phyloP scores from a whole-genome alignment of 2,888 invertebrate species.

The Parnassius apollo region DNA sequence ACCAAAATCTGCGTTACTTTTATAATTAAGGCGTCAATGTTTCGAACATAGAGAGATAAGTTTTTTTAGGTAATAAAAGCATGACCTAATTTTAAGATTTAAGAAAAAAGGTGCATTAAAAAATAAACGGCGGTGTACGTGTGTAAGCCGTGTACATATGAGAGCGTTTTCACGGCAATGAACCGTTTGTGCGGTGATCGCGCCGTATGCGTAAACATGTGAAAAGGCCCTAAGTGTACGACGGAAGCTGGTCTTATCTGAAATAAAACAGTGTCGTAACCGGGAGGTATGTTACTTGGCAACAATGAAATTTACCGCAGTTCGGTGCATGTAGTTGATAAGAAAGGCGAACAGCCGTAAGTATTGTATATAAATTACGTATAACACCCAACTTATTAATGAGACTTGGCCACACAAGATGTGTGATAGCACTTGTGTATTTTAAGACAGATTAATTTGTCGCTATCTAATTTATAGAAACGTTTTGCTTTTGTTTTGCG shows the following conservation, averaged over 20 bases:
- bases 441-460: conserved; percentile 4
- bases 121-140: too few species aligned
- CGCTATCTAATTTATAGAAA: background rate
- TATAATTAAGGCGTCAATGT: too few species aligned
- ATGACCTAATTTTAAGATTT: too few species aligned
- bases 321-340: conserved; percentile 18
- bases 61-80: too few species aligned
- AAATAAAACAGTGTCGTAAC: conserved; percentile 39
- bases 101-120: too few species aligned
- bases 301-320: conserved; percentile 24
- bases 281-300: conserved; percentile 16
- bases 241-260: conserved; percentile 53
- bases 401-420: conserved; percentile 24
- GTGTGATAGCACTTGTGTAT: conserved; percentile 15
- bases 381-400: conserved; percentile 19
- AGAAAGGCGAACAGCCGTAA: conserved; percentile 18
- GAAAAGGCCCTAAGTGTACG: conserved; percentile 18
- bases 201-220: too few species aligned
- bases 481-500: too few species aligned
- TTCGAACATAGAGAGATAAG: too few species aligned
- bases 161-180: too few species aligned
- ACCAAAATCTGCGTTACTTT: too few species aligned
- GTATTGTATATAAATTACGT: conserved; percentile 21
- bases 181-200: too few species aligned
- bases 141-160: too few species aligned